A percentile compares a stretch with the other conserved stretches of the same genome.
These are phyloP conservation scores for Cynoglossus semilaevis DNA, from an alignment of 2,113 vertebrate species.

Conservation along the genomic window DNA sequence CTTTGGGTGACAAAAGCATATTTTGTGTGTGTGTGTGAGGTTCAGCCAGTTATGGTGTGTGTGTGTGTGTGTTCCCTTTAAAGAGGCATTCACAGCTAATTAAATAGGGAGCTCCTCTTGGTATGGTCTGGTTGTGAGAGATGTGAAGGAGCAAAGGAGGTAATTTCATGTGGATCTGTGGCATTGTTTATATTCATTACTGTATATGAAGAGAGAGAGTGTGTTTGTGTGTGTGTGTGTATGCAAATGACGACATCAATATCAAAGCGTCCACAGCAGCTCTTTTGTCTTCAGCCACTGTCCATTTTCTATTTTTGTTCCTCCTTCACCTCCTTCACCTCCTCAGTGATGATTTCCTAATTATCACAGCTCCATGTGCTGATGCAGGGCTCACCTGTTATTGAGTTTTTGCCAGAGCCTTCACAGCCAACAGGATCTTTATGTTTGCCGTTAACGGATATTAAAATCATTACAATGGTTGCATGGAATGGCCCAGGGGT, in stretches of 20 bases:
- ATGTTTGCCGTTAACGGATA: conserved; percentile 42
- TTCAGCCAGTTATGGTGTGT: not conserved
- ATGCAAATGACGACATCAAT: conserved; percentile 5
- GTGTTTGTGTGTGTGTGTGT: not conserved
- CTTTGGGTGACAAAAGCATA: conserved; percentile 54
- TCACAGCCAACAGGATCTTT: conserved; percentile 29
- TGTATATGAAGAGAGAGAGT: not conserved
- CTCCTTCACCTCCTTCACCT: conserved; percentile 2
- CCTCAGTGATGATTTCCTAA: conserved; percentile 36
- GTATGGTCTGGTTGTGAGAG: conserved; percentile 36
- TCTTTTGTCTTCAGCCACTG: not conserved
- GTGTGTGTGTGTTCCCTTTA: conserved; percentile 35
- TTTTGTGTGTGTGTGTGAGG: conserved; percentile 14
- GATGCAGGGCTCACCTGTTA: conserved; percentile 28
- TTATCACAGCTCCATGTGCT: conserved; percentile 14
- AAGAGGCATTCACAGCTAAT: conserved; percentile 62
- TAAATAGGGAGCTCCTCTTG: conserved; percentile 52
- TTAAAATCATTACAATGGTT: conserved; percentile 55
- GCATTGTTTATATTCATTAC: not conserved
- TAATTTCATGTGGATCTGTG: conserved; percentile 34
- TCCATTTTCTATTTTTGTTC: not conserved
- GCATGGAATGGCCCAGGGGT: conserved; percentile 25
- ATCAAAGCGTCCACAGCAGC: conserved; percentile 7
- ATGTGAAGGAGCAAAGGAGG: conserved; percentile 27
- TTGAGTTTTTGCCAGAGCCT: conserved; percentile 24